Base-by-base conservation (phyloP, 2,888 invertebrate species). In the Nemoura dubitans region DNA sequence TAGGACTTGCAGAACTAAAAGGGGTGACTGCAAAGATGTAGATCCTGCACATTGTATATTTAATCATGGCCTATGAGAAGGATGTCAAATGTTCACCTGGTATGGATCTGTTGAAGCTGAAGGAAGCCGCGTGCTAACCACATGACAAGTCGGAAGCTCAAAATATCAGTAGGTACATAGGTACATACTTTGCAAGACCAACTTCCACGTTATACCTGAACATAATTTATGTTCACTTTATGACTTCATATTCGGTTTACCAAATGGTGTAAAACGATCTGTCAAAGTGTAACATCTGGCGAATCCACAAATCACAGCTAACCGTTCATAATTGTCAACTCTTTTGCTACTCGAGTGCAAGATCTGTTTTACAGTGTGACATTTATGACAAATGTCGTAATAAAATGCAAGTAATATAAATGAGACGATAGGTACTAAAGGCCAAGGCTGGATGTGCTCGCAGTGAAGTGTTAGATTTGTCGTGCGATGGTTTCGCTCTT, bases 301-400 rank as follows among this genome's bases (percentile, higher is more conserved):
- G 59, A 59, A 59, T 59, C 59, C 21, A 59, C 59, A 59, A 59
- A 59, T 59, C 59, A 59, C 59, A 21, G 59, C 59, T 7, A 59
- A 59, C 59, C 59, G 59, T 59, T 59, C 59, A 59, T 59, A 59
- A 59, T 59, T 59, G 59, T 59, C 59, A 59, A 59, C 59, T 59
- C 59, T 59, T 59, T 59, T 21, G 59, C 59, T 59, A 59, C 59
- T 59, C 59, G 21, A 59, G 59, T 59, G 59, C 59, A 2, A 10
- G 59, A 59, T 59, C 59, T 59, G 21, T 21, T 59, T 59, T 21
- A 59, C 59, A 59, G 14, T 21, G 21, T 59, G 59, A 59, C 59
- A 59, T 59, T 59, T 59, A 59, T 59, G 59, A 59, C 21, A 59
- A 59, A 59, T 59, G 59, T 59, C 21, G 59, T 59, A 59, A 59